These are phyloP conservation scores for Syrmaticus mikado DNA, from an alignment of 2,113 vertebrate species.

Conservation along the genomic window DNA sequence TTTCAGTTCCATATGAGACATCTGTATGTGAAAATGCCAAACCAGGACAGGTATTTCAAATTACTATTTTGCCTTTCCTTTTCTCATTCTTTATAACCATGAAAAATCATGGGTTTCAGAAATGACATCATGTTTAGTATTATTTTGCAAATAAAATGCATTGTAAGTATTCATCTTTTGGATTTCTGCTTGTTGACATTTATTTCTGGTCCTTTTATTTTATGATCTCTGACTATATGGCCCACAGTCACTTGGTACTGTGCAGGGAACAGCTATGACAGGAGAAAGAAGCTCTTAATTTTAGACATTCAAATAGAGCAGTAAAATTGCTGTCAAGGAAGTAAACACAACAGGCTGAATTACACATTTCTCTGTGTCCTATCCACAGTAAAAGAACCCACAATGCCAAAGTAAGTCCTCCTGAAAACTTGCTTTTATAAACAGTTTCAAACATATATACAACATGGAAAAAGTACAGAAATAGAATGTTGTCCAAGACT, in stretches of 20 bases:
- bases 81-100: neutral
- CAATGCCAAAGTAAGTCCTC: neutral
- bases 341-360: neutral
- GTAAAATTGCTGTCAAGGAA: neutral
- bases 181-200: neutral
- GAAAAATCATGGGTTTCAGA: neutral
- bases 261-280: neutral
- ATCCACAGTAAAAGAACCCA: neutral
- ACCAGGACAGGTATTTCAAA: constrained; percentile 87
- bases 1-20: constrained; percentile 91
- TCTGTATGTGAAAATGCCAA: constrained; percentile 95
- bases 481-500: neutral
- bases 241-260: neutral
- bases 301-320: neutral
- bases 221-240: neutral
- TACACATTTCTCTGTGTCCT: neutral
- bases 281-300: neutral
- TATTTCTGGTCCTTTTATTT: neutral
- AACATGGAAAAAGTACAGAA: neutral
- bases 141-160: neutral
- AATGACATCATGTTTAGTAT: neutral
- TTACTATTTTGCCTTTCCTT: neutral
- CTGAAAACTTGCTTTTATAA: neutral
- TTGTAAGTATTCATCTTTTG: neutral
- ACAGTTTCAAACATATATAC: neutral